Base-by-base conservation (phyloP, 2,888 invertebrate genomes). In the Beris morrisii region DNA sequence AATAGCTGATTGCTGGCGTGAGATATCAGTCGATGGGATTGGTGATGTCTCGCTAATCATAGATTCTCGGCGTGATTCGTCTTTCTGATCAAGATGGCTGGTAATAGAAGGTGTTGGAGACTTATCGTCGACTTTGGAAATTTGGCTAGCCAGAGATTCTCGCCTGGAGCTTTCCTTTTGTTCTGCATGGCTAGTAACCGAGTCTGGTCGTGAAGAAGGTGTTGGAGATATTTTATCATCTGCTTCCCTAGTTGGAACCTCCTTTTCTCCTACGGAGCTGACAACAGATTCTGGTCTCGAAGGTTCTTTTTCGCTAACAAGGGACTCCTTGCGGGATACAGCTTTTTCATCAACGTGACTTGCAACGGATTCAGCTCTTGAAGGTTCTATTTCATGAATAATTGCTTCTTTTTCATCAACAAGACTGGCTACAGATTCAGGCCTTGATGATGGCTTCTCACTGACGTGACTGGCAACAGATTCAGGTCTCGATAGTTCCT, bases 281-380 rank as follows among this genome's bases (percentile, higher is more conserved):
- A 56, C 63, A 22, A 50, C 64, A 0, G 75, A 72, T 4, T 69
- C 57, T 0, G 76, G 75, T 52, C 77, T 77, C 0, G 77, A 74
- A 6, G 22, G 15, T 13, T 38, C 57, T 28, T 57, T 45, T 9
- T 66, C 70, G 30, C 57, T 58, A 11, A 22, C 68, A 0, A 64
- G 70, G 2, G 56, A 56, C 13, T 56, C 15, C 43, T 15, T 15
- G 9, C 15, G 43, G 4, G 44, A 4, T 22, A 12, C 6, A 1
- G 5, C 46, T n/a, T 53, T 31, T 1, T 31, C 53, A 12, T 53
- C 53, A 28, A 46, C 30, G 9, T 53, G 53, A 31, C 30, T 30
- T 4, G 31, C n/a, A 12, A 45, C 57, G 4, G 69, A 69, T 55
- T 68, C 69, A 31, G 66, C 61, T 22, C 67, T 58, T n/a, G 52